Evolutionary conservation across 1,140 invertebrate genomes (phyloP), one percentile per base, ranked within the genome.

Genomic region (Pentalonia nigronervosa): DNA sequence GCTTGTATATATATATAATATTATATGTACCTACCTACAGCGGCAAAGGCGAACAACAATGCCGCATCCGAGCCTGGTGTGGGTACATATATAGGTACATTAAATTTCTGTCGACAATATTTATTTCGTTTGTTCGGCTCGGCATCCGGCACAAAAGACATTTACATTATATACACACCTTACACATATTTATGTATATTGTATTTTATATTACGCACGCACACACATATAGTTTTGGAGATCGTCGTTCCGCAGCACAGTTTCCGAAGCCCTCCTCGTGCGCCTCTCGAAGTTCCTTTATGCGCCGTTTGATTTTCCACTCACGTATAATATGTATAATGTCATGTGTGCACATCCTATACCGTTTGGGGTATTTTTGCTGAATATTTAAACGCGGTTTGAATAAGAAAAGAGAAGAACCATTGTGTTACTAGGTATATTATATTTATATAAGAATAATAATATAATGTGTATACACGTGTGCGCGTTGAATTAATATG

Each of bases 41-140:
- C 60, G 60, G 30, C 1, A 67, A 67, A 67, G 30, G 30, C n/a
- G 60, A 76, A 76, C 60, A 60, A 60, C 25, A 76, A 76, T 67
- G 60, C n/a, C 60, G 30, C 14, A 76, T 6, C 60, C n/a, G 60
- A 76, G 30, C n/a, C 14, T 76, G n/a, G 60, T 67, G 60, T 14
- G 50, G 21, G 47, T 48, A 48, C 14, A 48, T 48, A 14, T 53
- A 53, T 53, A 53, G 50, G 60, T 14, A 14, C 60, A 76, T 76
- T 76, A 76, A 76, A 76, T 76, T 76, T 76, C 30, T 76, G 60
- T 76, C 60, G 60, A 30, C 60, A 76, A 76, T 76, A 76, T 76
- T 76, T 76, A n/a, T 76, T 76, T 76, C 60, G 60, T 76, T 76
- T 76, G 60, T n/a, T 76, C 60, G 30, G 60, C 30, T 76, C 60